A percentile compares a stretch with the other conserved stretches of the same genome.
Evolutionary conservation across 2,797 vertebrate genomes (phyloP).

Genomic region (Rhabdomys pumilio): DNA sequence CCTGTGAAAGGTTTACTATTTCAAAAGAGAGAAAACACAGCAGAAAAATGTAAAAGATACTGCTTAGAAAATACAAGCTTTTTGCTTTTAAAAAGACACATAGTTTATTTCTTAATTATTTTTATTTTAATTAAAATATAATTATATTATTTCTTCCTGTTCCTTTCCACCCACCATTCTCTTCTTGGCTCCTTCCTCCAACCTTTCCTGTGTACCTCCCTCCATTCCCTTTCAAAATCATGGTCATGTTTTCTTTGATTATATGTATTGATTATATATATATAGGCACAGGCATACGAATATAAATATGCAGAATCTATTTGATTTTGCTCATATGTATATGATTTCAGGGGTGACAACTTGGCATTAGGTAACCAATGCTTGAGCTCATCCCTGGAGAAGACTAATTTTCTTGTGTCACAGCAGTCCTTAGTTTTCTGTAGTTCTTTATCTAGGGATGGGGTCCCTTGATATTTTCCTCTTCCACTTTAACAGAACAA

Average conservation of each 20-base stretch:
- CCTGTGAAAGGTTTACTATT: neutral
- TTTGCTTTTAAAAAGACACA: neutral
- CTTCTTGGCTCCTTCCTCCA: neutral
- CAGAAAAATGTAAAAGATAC: conserved; percentile 4
- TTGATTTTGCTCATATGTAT: neutral
- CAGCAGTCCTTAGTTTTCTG: neutral
- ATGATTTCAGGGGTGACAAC: neutral
- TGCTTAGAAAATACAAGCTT: neutral
- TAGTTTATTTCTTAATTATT: neutral
- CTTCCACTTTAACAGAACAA: neutral
- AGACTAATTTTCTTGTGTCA: neutral
- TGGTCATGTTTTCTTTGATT: neutral
- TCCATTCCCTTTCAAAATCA: neutral
- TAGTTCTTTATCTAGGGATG: neutral
- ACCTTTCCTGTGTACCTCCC: too few species aligned
- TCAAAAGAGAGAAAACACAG: conserved; percentile 36
- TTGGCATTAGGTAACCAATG: too few species aligned
- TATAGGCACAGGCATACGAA: neutral
- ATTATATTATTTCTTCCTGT: neutral
- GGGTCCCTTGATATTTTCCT: neutral
- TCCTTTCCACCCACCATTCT: neutral
- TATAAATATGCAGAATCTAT: neutral
- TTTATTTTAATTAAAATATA: neutral
- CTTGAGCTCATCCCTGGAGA: neutral
- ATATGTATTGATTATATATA: neutral